phyloP scores from a whole-genome alignment of 2,797 vertebrate species.

The Crypturellus tataupa region DNA sequence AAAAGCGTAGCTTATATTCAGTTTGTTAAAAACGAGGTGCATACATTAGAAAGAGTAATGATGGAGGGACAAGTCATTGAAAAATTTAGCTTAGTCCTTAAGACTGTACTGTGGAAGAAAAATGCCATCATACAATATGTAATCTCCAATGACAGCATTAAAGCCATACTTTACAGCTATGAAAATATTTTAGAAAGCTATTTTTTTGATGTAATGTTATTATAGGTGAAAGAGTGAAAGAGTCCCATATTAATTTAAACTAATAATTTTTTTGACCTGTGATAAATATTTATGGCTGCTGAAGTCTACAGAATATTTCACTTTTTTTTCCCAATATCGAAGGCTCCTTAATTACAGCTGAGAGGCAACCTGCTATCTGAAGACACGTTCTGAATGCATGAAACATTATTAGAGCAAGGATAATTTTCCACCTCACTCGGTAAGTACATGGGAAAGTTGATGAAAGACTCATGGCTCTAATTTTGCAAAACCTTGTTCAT shows the following conservation, averaged over 20 bases:
- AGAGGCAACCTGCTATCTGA: background rate
- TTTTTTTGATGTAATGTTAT: background rate
- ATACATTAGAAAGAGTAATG: background rate
- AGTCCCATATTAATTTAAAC: background rate
- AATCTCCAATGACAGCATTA: background rate
- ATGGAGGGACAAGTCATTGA: background rate
- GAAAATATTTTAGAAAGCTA: background rate
- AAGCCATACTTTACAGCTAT: background rate
- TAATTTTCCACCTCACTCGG: slow-evolving; percentile 43
- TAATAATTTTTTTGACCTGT: background rate
- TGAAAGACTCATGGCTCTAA: slow-evolving; percentile 4
- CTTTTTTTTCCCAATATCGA: background rate
- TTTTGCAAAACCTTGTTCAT: slow-evolving; percentile 16
- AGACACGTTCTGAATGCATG: background rate
- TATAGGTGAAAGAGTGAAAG: background rate
- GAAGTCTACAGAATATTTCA: background rate
- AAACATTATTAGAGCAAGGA: background rate
- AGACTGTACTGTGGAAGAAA: background rate
- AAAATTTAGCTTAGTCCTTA: background rate
- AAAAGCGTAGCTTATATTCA: background rate
- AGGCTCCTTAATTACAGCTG: slow-evolving; percentile 29
- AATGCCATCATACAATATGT: background rate
- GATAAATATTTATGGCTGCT: background rate
- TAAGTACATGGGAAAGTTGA: background rate
- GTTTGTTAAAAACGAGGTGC: background rate